Percentiles rank a stretch among this genome's conserved stretches.
Conservation (phyloP, 2,797 vertebrate species). For the Discoglossus pictus region DNA sequence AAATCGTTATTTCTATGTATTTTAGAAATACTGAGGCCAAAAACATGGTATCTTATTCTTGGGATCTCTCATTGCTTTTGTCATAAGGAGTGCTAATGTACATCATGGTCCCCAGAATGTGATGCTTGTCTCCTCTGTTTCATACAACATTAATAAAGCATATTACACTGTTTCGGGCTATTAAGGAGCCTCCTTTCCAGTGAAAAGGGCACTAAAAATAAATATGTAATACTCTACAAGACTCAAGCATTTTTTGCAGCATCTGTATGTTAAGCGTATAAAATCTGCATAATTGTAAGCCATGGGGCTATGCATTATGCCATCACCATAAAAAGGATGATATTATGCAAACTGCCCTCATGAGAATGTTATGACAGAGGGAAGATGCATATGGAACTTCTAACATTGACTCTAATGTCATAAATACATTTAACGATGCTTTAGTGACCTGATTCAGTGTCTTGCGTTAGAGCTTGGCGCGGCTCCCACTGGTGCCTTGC, state of each 20-base stretch:
- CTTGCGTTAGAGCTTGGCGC: conserved; percentile 4
- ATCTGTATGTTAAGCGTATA: too few species aligned
- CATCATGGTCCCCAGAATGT: too few species aligned
- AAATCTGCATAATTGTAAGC: background rate
- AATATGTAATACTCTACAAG: conserved; percentile 24
- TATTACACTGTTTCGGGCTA: too few species aligned
- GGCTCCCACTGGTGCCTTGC: conserved; percentile 1
- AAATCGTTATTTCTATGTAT: too few species aligned
- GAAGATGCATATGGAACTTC: background rate
- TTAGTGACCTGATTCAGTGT: conserved; percentile 16
- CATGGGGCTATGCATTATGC: background rate
- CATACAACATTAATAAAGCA: too few species aligned
- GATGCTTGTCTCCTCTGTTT: too few species aligned
- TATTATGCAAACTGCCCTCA: background rate
- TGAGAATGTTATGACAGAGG: background rate
- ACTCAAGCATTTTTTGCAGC: too few species aligned
- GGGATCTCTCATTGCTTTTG: too few species aligned
- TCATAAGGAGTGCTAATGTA: too few species aligned
- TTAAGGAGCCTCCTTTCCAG: background rate
- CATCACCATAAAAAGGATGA: background rate
- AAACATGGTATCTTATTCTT: too few species aligned
- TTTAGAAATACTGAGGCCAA: too few species aligned
- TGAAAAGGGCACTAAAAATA: conserved; percentile 27
- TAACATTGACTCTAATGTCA: background rate
- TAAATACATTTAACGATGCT: conserved; percentile 8